Conservation (phyloP, 2,888 invertebrate species). For the Agrotis exclamationis region DNA sequence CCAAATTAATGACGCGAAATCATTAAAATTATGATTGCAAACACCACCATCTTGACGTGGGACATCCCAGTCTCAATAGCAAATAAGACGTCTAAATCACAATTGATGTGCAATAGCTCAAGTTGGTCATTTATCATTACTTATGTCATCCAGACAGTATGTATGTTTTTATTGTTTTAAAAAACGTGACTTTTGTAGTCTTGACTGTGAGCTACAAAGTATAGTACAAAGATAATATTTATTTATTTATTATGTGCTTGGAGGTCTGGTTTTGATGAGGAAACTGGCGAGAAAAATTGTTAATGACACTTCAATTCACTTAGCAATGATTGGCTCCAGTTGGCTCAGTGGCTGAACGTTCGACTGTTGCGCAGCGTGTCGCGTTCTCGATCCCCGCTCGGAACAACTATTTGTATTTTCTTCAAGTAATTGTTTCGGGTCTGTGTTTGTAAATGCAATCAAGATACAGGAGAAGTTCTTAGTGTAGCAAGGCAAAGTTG, state of each 20-base stretch:
- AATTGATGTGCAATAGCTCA: constrained; percentile 32
- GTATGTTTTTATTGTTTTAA: constrained; percentile 38
- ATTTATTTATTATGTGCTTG: constrained; percentile 8
- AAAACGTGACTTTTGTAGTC: constrained; percentile 34
- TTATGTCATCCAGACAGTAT: constrained; percentile 18
- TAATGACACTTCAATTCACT: neutral
- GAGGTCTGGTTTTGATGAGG: neutral
- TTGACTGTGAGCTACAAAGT: constrained; percentile 19
- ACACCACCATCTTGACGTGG: neutral
- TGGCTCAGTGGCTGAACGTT: no score
- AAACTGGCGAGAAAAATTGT: neutral
- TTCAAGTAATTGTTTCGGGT: no score
- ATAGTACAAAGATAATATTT: neutral
- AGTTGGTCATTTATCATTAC: constrained; percentile 16
- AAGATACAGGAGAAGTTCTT: no score
- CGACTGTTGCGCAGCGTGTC: no score
- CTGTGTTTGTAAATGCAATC: no score
- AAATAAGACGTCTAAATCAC: constrained; percentile 2
- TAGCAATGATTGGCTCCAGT: no score
- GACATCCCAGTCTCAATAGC: neutral
- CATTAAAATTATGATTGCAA: neutral
- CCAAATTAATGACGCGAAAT: neutral
- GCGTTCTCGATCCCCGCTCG: no score
- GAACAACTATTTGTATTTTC: no score
- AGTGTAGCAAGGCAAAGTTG: no score